phyloP scores from a whole-genome alignment of 2,797 vertebrate genomes.

The Rhabdomys pumilio region DNA sequence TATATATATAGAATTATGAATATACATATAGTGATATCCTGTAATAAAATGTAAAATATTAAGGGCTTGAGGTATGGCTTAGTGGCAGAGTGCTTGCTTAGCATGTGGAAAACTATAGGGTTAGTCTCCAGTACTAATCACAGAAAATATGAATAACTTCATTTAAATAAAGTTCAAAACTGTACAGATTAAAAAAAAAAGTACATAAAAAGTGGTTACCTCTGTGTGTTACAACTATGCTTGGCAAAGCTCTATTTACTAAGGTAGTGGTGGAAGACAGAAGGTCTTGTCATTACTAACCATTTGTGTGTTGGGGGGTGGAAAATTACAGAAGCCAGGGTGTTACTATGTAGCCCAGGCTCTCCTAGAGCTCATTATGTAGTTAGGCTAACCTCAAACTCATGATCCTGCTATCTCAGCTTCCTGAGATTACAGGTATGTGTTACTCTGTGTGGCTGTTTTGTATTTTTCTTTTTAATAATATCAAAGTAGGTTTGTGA shows the following conservation, averaged over 20 bases:
- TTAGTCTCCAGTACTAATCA: background rate
- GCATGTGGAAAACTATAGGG: background rate
- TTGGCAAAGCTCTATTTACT: background rate
- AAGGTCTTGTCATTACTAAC: background rate
- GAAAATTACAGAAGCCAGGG: background rate
- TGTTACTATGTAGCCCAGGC: background rate
- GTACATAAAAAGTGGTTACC: background rate
- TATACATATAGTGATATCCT: background rate
- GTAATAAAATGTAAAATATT: background rate
- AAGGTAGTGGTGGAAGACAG: background rate
- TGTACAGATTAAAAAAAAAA: background rate
- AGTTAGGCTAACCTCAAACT: background rate
- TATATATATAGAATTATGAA: background rate
- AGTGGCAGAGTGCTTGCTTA: background rate
- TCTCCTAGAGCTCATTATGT: background rate
- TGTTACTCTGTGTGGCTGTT: background rate
- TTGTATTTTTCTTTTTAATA: background rate
- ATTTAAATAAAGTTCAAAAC: background rate
- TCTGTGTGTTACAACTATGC: background rate
- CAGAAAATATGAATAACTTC: background rate
- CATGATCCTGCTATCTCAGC: background rate
- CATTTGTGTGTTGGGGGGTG: background rate
- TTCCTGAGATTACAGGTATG: background rate
- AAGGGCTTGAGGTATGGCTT: background rate
- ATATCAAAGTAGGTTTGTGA: background rate